A percentile compares a stretch with the other conserved stretches of the same genome.
Conservation (phyloP, 1,140 invertebrate genomes). For the Dryas iulia region DNA sequence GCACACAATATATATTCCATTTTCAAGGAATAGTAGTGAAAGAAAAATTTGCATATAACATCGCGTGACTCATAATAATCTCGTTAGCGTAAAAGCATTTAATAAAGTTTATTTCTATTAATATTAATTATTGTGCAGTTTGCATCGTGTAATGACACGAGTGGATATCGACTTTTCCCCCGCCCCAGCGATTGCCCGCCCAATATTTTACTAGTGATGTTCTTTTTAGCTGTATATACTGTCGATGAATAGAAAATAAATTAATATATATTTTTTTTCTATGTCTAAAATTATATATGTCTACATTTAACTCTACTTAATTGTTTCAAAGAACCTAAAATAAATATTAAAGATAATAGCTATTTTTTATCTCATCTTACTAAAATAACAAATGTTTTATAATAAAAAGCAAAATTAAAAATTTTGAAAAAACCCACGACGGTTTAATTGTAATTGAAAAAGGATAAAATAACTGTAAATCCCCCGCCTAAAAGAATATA, state of each 20-base stretch:
- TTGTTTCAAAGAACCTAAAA: no score
- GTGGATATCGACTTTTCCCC: conserved; percentile 72
- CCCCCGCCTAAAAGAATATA: no score
- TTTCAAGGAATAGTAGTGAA: neutral
- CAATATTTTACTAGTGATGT: conserved; percentile 61
- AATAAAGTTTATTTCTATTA: conserved; percentile 25
- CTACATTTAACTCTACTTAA: no score
- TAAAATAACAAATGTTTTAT: no score
- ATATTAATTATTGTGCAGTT: conserved; percentile 65
- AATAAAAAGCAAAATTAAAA: no score
- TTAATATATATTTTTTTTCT: conserved; percentile 4
- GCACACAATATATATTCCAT: no score
- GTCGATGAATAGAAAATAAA: conserved; percentile 13
- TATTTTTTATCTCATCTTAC: no score
- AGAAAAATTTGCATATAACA: neutral
- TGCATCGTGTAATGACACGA: conserved; percentile 68
- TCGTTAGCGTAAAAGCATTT: neutral
- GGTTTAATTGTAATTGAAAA: no score
- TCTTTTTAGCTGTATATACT: conserved; percentile 16
- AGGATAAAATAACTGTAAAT: no score
- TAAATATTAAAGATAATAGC: no score
- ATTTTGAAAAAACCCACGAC: no score
- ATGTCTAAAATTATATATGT: no score
- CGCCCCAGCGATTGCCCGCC: conserved; percentile 61
- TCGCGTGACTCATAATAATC: neutral